Conservation (phyloP, 2,888 invertebrate species). For the Yponomeuta malinellus region DNA sequence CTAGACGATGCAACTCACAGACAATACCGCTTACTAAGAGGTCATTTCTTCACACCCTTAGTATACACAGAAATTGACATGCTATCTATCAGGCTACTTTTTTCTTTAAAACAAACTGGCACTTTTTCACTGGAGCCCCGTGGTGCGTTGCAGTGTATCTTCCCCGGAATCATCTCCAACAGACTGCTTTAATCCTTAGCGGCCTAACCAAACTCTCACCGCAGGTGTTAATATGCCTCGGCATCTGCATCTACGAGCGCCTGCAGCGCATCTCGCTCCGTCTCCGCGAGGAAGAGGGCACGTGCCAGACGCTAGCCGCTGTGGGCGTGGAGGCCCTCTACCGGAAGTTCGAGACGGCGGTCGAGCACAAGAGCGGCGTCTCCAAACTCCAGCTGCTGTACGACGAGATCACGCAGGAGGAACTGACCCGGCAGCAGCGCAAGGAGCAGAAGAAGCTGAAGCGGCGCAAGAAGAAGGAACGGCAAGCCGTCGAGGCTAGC, state of each 20-base stretch:
- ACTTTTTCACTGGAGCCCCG: no score
- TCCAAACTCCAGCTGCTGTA: constrained; percentile 92
- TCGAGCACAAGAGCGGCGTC: constrained; percentile 91
- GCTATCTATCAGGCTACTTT: no score
- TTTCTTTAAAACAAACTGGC: no score
- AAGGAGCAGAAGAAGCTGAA: constrained; percentile 91
- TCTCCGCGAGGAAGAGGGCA: constrained; percentile 92
- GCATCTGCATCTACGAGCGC: constrained; percentile 93
- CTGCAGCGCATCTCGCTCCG: constrained; percentile 91
- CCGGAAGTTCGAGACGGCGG: constrained; percentile 92
- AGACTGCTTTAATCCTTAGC: no score
- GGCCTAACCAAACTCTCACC: no score
- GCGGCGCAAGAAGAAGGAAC: constrained; percentile 82
- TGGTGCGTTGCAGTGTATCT: no score
- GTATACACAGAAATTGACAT: no score
- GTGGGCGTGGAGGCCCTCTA: constrained; percentile 91
- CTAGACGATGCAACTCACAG: no score
- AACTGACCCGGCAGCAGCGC: constrained; percentile 87
- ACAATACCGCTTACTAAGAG: no score
- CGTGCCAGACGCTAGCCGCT: constrained; percentile 94
- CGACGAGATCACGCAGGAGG: constrained; percentile 91
- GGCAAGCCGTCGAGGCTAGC: constrained; percentile 52
- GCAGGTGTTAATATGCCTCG: constrained; percentile 91
- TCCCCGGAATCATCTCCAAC: no score
- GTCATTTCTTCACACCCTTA: no score